Percentiles rank a stretch among this genome's conserved stretches.
Evolutionary conservation across 2,888 invertebrate genomes (phyloP).

Genomic region (Papilio elwesi): DNA sequence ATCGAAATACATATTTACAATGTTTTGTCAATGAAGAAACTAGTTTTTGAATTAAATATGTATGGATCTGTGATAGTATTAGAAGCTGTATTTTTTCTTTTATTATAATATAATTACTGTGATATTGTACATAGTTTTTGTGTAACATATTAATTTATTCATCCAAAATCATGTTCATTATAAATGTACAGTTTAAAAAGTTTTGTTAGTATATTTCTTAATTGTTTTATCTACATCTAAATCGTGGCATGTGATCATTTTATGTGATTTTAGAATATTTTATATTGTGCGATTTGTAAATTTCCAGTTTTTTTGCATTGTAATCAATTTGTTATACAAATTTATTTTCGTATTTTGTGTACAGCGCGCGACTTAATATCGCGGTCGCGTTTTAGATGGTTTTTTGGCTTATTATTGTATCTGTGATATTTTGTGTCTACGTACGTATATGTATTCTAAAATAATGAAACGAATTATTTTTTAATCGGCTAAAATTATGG

Average conservation of each 20-base stretch:
- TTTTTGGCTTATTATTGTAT: slow-evolving; percentile 55
- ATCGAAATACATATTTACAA: neutral
- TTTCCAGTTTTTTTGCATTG: slow-evolving; percentile 65
- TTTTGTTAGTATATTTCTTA: slow-evolving; percentile 35
- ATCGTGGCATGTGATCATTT: slow-evolving; percentile 38
- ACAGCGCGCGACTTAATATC: slow-evolving; percentile 69
- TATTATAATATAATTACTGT: slow-evolving; percentile 56
- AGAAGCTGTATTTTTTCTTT: slow-evolving; percentile 34
- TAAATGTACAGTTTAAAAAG: slow-evolving; percentile 54
- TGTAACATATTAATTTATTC: slow-evolving; percentile 58
- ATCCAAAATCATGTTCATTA: slow-evolving; percentile 74
- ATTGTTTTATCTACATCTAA: slow-evolving; percentile 35
- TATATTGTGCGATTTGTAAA: slow-evolving; percentile 67
- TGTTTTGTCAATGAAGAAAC: neutral
- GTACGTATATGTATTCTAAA: slow-evolving; percentile 58
- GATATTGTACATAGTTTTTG: slow-evolving; percentile 76
- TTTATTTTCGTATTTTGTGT: slow-evolving; percentile 77
- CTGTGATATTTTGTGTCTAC: slow-evolving; percentile 69
- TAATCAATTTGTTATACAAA: slow-evolving; percentile 64
- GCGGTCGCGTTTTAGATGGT: slow-evolving; percentile 70
- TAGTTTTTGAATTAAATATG: neutral
- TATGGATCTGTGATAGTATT: slow-evolving; percentile 22
- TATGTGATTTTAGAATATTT: slow-evolving; percentile 61
- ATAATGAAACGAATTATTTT: slow-evolving; percentile 71
- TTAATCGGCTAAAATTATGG: slow-evolving; percentile 74